Evolutionary conservation across 2,888 invertebrate genomes (phyloP).

Genomic region (Alloscopus bannaensis): DNA sequence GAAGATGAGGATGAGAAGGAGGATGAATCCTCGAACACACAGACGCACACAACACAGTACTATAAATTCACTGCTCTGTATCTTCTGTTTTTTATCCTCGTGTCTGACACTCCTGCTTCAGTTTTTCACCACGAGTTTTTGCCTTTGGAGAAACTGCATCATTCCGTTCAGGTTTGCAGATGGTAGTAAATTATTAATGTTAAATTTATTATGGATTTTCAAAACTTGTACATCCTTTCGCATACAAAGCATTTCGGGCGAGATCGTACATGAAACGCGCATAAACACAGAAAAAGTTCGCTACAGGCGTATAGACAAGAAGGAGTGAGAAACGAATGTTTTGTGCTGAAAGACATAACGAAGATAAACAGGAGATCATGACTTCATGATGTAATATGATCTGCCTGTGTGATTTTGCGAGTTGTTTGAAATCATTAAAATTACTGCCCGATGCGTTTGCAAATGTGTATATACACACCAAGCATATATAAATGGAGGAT

Average conservation of each 20-base stretch:
- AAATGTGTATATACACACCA: no score
- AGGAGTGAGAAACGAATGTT: background rate
- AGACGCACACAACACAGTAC: background rate
- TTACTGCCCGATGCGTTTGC: no score
- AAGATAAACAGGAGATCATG: background rate
- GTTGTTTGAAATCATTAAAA: no score
- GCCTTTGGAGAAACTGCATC: no score
- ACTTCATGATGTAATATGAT: constrained; percentile 16
- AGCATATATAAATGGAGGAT: no score
- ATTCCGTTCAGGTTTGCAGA: background rate
- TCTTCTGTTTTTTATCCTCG: constrained; percentile 30
- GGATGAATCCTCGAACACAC: background rate
- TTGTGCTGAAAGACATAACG: constrained; percentile 7
- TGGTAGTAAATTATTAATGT: constrained; percentile 10
- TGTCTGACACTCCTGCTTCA: constrained; percentile 45
- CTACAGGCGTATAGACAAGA: background rate
- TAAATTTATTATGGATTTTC: constrained; percentile 1
- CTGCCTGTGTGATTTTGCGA: no score
- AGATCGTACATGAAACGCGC: background rate
- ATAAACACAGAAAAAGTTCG: background rate
- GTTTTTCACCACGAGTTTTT: constrained; percentile 13
- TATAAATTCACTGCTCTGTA: constrained; percentile 41
- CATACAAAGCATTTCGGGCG: background rate
- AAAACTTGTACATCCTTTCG: background rate
- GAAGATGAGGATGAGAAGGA: background rate